phyloP scores from a whole-genome alignment of 2,888 invertebrate species.

The Arctia plantaginis region DNA sequence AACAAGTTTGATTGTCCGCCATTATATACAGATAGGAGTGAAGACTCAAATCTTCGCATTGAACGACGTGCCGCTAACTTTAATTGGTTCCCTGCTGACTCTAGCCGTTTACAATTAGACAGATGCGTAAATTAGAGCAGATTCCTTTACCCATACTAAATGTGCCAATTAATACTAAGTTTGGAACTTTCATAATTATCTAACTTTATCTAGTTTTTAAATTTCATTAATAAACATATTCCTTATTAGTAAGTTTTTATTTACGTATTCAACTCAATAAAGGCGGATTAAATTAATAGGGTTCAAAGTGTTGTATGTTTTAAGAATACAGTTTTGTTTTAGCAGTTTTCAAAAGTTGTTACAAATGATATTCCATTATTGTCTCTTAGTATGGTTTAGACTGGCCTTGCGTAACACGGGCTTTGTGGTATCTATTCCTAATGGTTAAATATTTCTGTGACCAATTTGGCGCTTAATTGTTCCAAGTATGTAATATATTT shows the following conservation, averaged over 20 bases:
- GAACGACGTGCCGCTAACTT: slow-evolving; percentile 54
- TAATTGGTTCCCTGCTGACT: slow-evolving; percentile 63
- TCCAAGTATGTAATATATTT: too few species aligned
- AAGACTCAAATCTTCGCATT: slow-evolving; percentile 42
- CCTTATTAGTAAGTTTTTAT: background rate
- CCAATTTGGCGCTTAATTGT: too few species aligned
- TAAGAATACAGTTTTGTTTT: background rate
- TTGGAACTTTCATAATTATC: slow-evolving; percentile 5
- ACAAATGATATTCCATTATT: background rate
- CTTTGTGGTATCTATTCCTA: too few species aligned
- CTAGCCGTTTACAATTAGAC: slow-evolving; percentile 28
- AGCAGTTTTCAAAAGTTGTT: background rate
- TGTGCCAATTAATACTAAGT: slow-evolving; percentile 18
- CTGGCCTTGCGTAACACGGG: too few species aligned
- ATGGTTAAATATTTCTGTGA: too few species aligned
- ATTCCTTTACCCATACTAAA: slow-evolving; percentile 14
- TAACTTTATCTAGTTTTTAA: background rate
- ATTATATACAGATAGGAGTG: slow-evolving; percentile 27
- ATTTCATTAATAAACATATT: background rate
- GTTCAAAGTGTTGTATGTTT: background rate
- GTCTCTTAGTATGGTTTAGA: too few species aligned
- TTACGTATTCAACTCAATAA: background rate
- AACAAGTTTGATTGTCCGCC: slow-evolving; percentile 43
- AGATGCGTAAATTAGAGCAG: slow-evolving; percentile 31
- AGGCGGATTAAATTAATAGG: background rate